A percentile compares a stretch with the other conserved stretches of the same genome.
phyloP scores from a whole-genome alignment of 2,113 vertebrate species.

The Eulacestoma nigropectus region DNA sequence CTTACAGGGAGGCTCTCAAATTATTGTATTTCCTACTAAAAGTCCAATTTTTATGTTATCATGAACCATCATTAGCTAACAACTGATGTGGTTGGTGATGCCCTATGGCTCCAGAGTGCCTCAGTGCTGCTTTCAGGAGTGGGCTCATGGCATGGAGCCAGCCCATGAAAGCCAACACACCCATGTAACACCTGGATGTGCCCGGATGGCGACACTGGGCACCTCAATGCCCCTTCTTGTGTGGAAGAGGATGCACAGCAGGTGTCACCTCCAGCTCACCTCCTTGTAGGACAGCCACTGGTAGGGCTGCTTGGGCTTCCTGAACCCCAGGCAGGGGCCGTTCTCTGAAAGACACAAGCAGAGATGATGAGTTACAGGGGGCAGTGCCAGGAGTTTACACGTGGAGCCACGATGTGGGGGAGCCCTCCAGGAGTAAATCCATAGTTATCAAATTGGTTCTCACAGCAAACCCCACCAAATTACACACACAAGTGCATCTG shows the following conservation, averaged over 20 bases:
- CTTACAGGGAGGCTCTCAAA: neutral
- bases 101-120: neutral
- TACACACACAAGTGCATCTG: neutral
- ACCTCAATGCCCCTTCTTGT: neutral
- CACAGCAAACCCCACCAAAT: neutral
- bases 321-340: slow-evolving; percentile 91
- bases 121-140: neutral
- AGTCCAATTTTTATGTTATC: neutral
- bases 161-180: neutral
- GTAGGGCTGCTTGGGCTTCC: slow-evolving; percentile 92
- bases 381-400: neutral
- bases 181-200: fast-evolving
- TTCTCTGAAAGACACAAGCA: slow-evolving; percentile 76
- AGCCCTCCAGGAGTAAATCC: neutral
- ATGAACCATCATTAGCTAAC: neutral
- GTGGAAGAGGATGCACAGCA: neutral
- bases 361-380: neutral
- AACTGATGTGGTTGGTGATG: fast-evolving
- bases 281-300: slow-evolving; percentile 96
- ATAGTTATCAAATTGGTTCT: neutral
- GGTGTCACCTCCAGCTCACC: slow-evolving; percentile 70
- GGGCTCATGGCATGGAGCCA: fast-evolving
- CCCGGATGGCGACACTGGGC: fast-evolving
- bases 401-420: fast-evolving
- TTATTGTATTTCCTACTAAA: neutral